Base-by-base conservation (phyloP, 92 coral and sea anemone genomes). In the Scolanthus callimorphus region DNA sequence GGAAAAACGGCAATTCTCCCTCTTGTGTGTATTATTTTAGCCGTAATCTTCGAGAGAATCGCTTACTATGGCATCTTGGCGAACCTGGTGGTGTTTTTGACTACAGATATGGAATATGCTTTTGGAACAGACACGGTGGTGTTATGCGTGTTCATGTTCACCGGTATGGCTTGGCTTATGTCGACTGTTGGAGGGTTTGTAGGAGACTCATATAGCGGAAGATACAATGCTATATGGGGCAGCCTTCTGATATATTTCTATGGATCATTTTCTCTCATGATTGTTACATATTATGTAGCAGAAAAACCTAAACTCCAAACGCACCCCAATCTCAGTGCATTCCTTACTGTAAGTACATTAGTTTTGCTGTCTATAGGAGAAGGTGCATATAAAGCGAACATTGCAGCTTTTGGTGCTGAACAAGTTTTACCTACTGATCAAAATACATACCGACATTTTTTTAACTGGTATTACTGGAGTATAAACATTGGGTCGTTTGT, bases 331-430 rank as follows among this genome's bases (percentile, higher is more conserved):
- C 17, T 20, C 8, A 12, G 19, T 11, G 31, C 3, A 17, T 1
- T 25, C 21, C 23, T 57, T 3, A 30, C 57, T 24, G 31, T 26
- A 3, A 22, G 47, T 4, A 45, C 79, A 0, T 51, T 79, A 29
- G 15, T 88, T 1, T 39, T 83, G 6, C 25, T 88, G 12, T 73
- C 88, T 0, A 37, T 84, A 21, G 96, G 96, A 0, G 98, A 92
- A 59, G 98, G 98, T 0, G 87, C 85, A 0, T 84, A 76, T 73
- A 92, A 92, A 28, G 96, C 98, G 0, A 92, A 92, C 29, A 68
- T 81, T 2, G 59, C 98, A 1, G 96, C 90, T n/a, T 92, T 92
- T 56, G 98, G 98, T 10, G 98, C 89, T 3, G 98, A 92, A 51
- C 98, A 92, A 50, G 24, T 92, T 13, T 45, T 69, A 47, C 76